Base-by-base conservation (phyloP, 2,888 invertebrate species). In the Melanargia galathea region DNA sequence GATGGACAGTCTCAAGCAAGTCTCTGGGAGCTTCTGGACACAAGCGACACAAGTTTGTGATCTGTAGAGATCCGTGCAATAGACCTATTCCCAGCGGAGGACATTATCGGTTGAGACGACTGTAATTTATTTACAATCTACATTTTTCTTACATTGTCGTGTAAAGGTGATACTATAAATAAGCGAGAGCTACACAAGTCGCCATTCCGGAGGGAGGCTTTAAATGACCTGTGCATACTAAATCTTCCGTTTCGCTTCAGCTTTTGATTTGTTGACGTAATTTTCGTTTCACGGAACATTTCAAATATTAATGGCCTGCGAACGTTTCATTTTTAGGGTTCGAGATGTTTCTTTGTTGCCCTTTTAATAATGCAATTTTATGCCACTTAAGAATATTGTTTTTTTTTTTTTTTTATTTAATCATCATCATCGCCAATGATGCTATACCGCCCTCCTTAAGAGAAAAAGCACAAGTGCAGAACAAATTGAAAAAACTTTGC, bases 231-330 rank as follows among this genome's bases (percentile, higher is more conserved):
- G 54, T 63, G 63, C 60, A 63, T 63, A 63, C 63, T 69, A 65
- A 67, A 54, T 64, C 66, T 70, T 70, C 64, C 54, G 49, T 35
- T 49, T 52, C 52, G 52, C 52, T 33, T 40, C 40, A 40, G 63
- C 51, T 67, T 66, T 73, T 78, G 76, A 60, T 60, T 60, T 49
- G 59, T 60, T 38, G 59, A 26, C 33, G 49, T 60, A 60, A 49
- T 40, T 51, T 49, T 43, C 49, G 18, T 35, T 59, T 51, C 43
- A 43, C 40, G 55, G 43, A 55, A 26, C 55, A 55, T 55, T 40
- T 55, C 43, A 43, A 55, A 24, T 55, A 55, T 55, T 55, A 55
- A 55, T 40, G 55, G 55, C 38, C 16, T 43, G 22, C 26, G 16
- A 43, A 43, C 11, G 43, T n/a, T 43, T 40, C 24, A 18, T 48